Evolutionary conservation across 2,888 invertebrate genomes (phyloP), one percentile per base, ranked within the genome.

Genomic region (Eueremaeus valkanovi): DNA sequence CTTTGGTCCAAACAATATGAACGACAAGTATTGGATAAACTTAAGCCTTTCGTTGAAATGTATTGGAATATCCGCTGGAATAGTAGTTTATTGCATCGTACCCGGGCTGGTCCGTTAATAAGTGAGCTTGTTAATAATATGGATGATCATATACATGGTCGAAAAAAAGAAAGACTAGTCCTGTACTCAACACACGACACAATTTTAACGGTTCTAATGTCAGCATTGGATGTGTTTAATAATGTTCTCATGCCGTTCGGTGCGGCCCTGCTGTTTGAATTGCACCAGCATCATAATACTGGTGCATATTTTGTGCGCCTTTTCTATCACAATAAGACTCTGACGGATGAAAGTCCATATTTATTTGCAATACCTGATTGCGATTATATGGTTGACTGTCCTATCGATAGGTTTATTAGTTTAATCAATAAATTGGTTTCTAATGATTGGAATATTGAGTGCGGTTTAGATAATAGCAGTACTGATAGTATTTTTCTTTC

Each of bases 101-200:
- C 55, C 18, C 13, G 75, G n/a, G 75, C 55, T 0, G 75, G 75
- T 13, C 31, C 42, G 13, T 40, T 75, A n/a, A 72, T 70, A 16
- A 9, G 45, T 3, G 70, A 70, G 21, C n/a, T 40, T 21, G 36
- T 24, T 9, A 55, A 27, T 11, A 68, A 55, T 63, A 27, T 55
- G 6, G 18, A 74, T n/a, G 68, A 42, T 33, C 18, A 16, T 6
- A 63, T 63, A 3, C 31, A 63, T 31, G 31, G 18, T 31, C 5
- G 33, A 13, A 31, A 61, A 42, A 63, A 45, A 18, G 6, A 61
- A 1, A 66, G 55, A 58, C 0, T 76, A 6, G 16, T 70, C 9
- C 9, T 73, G 1, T 76, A 72, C 49, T 74, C 76, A 16, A 73
- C 76, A 13, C 76, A 76, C 18, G 76, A 76, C 49, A 49, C 74